phyloP scores from a whole-genome alignment of 2,797 vertebrate species.

The Microctenopoma stevenorrisi region DNA sequence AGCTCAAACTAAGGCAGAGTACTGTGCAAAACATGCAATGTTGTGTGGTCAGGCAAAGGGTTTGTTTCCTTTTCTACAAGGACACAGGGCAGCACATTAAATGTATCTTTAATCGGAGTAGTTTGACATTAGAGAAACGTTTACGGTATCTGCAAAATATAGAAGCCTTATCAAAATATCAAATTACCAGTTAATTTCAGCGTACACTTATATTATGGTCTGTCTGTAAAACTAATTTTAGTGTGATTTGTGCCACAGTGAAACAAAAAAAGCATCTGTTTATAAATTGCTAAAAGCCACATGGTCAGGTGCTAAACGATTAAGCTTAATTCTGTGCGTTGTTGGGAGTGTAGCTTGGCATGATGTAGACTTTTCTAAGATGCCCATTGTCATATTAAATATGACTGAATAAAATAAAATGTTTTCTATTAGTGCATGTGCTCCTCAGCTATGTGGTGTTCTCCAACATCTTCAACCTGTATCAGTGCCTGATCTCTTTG shows the following conservation, averaged over 20 bases:
- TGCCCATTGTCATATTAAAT: neutral
- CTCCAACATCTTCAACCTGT: too few species aligned
- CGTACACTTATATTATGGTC: neutral
- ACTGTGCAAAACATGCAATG: too few species aligned
- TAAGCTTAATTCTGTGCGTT: neutral
- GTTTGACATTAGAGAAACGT: neutral
- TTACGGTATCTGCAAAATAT: neutral
- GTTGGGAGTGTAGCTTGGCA: neutral
- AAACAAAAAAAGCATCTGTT: neutral
- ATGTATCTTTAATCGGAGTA: too few species aligned
- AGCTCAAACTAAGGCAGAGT: too few species aligned
- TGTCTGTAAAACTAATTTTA: too few species aligned
- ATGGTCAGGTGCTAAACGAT: neutral
- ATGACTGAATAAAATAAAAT: neutral
- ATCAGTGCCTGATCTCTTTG: too few species aligned
- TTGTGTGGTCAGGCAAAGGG: too few species aligned
- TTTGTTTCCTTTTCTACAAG: too few species aligned
- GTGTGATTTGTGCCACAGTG: neutral
- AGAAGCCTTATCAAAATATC: neutral
- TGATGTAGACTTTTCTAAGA: neutral
- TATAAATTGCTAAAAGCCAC: slow-evolving; percentile 3
- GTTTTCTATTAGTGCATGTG: too few species aligned
- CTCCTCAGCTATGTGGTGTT: too few species aligned
- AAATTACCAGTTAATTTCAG: neutral
- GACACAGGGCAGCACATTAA: too few species aligned